Evolutionary conservation across 2,888 invertebrate genomes (phyloP).

Genomic region (Parthenolecanium corni): DNA sequence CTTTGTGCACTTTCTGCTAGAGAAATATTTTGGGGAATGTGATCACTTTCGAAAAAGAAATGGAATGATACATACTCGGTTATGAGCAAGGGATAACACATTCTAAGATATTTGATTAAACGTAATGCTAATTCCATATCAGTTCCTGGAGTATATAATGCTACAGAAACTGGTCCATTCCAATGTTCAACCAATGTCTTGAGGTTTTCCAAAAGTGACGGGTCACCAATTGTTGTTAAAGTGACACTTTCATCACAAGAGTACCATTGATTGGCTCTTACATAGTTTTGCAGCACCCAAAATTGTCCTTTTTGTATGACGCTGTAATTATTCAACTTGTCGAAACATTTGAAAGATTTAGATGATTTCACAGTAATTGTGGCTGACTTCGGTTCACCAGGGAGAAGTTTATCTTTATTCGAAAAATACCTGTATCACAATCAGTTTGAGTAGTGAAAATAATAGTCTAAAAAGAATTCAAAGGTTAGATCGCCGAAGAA

Average conservation of each 20-base stretch:
- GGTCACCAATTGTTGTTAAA: slow-evolving; percentile 85
- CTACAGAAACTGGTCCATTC: slow-evolving; percentile 77
- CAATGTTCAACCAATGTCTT: slow-evolving; percentile 72
- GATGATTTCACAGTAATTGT: slow-evolving; percentile 39
- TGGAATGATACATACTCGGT: slow-evolving; percentile 75
- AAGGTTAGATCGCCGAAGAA: too few relatives aligned
- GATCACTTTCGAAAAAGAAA: slow-evolving; percentile 73
- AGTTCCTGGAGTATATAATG: slow-evolving; percentile 73
- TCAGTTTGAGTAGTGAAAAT: too few relatives aligned
- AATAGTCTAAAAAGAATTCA: too few relatives aligned
- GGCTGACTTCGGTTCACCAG: slow-evolving; percentile 31
- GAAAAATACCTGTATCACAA: too few relatives aligned
- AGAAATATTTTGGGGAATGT: slow-evolving; percentile 53
- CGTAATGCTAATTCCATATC: slow-evolving; percentile 67
- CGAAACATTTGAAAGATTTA: slow-evolving; percentile 50
- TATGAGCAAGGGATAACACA: slow-evolving; percentile 59
- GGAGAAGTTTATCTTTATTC: too few relatives aligned
- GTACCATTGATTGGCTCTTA: slow-evolving; percentile 49
- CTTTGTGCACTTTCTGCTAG: slow-evolving; percentile 49
- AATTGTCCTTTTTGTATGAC: slow-evolving; percentile 65
- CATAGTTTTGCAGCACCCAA: slow-evolving; percentile 81
- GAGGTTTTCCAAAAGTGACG: slow-evolving; percentile 80
- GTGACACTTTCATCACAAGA: slow-evolving; percentile 73
- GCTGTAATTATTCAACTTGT: slow-evolving; percentile 48
- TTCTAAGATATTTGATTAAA: slow-evolving; percentile 67